Evolutionary conservation across 2,113 vertebrate genomes (phyloP).

Genomic region (Pelobates fuscus): DNA sequence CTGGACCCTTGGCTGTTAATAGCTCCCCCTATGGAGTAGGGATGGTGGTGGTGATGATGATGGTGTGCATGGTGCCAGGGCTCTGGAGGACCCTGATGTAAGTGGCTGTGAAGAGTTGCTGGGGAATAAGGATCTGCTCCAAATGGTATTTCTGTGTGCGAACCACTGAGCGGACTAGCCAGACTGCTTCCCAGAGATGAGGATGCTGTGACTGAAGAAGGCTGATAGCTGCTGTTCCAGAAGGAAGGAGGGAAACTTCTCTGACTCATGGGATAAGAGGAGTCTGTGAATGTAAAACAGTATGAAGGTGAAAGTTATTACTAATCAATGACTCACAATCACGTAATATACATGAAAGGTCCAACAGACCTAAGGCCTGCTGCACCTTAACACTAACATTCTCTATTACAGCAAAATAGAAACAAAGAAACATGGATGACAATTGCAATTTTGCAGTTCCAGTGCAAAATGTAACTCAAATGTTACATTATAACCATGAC

Average conservation of each 20-base stretch:
- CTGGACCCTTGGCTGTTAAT: constrained; percentile 78
- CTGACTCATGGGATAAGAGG: constrained; percentile 94
- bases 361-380: too few relatives aligned
- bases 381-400: too few relatives aligned
- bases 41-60: constrained; percentile 82
- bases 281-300: constrained; percentile 70
- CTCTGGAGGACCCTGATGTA: constrained; percentile 87
- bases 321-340: too few relatives aligned
- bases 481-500: too few relatives aligned
- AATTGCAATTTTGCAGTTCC: too few relatives aligned
- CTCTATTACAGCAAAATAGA: too few relatives aligned
- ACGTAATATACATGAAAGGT: too few relatives aligned
- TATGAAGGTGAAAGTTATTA: background rate
- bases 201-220: constrained; percentile 69
- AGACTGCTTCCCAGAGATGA: constrained; percentile 67
- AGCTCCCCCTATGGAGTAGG: constrained; percentile 81
- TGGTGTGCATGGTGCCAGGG: constrained; percentile 90
- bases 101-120: constrained; percentile 83
- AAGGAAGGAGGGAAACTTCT: constrained; percentile 94
- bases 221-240: constrained; percentile 96
- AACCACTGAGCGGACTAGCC: constrained; percentile 74
- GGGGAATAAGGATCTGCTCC: constrained; percentile 84
- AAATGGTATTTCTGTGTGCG: constrained; percentile 87
- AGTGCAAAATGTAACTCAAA: too few relatives aligned
- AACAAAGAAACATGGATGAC: too few relatives aligned